Evolutionary conservation across 2,888 invertebrate genomes (phyloP).

Genomic region (Cancer borealis): DNA sequence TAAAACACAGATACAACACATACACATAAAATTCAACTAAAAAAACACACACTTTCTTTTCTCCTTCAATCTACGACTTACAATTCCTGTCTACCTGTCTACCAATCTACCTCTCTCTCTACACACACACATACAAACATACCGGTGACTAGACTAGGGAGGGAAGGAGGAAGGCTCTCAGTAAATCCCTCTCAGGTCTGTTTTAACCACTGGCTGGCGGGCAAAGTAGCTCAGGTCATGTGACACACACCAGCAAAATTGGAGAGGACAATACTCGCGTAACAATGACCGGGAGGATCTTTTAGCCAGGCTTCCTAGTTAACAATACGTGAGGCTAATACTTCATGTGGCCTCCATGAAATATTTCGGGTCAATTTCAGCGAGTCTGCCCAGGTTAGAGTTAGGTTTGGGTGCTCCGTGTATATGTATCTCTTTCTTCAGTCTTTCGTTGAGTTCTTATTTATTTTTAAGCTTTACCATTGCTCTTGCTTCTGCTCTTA

Average conservation of each 20-base stretch:
- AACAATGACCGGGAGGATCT: constrained; percentile 57
- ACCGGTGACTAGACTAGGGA: neutral
- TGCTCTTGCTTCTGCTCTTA: too few species aligned
- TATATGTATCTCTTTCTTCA: neutral
- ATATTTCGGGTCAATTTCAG: constrained; percentile 71
- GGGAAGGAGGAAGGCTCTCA: neutral
- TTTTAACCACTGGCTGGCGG: constrained; percentile 24
- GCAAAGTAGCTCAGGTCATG: constrained; percentile 33
- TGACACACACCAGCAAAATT: neutral
- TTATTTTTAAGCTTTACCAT: neutral
- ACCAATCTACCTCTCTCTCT: constrained; percentile 38
- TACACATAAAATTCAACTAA: neutral
- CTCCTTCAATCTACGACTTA: neutral
- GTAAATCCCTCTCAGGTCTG: neutral
- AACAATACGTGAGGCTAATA: constrained; percentile 68
- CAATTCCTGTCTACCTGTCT: neutral
- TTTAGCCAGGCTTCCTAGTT: constrained; percentile 57
- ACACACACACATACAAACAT: constrained; percentile 44
- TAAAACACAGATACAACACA: neutral
- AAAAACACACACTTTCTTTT: neutral
- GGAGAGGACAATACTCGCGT: constrained; percentile 32
- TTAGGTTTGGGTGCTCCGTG: neutral
- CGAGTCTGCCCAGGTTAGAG: constrained; percentile 16
- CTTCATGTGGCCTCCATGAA: constrained; percentile 69
- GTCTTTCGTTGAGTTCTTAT: constrained; percentile 42